Base-by-base conservation (phyloP, 2,888 invertebrate genomes). In the Amphipyra berbera region DNA sequence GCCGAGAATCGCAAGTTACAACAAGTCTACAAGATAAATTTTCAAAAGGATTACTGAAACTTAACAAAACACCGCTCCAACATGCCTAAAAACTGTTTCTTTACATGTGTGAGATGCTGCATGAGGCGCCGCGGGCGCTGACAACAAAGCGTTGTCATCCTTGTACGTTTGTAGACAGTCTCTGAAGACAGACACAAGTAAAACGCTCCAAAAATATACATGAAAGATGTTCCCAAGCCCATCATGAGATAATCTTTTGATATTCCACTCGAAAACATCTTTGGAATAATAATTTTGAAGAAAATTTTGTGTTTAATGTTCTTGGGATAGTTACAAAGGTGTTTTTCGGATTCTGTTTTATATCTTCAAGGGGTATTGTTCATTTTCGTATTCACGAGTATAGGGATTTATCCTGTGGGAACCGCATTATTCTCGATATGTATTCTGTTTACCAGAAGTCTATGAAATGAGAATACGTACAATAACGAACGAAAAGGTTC, bases 71-170 rank as follows among this genome's bases (percentile, higher is more conserved):
- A 46, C 42, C 33, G 53, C 54, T 50, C 45, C 7, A 61, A 48
- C 40, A 58, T 47, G 47, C 27, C 50, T 54, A 62, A 70, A 70
- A 62, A 60, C 12, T 40, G 54, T 69, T 74, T 74, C 57, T 54
- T 66, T 48, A 47, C 53, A 56, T 61, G 44, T 38, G 12, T 45
- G 56, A 54, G 48, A 46, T 13, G 48, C 37, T 55, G 46, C 70
- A 55, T 30, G 56, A 37, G 50, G 14, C 35, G 70, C 70, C 69
- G 44, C 15, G 13, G 63, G 70, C 75, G 44, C 41, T 33, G 44
- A 57, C 68, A 50, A 73, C 70, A 71, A 71, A 71, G 70, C 63
- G 30, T 69, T 74, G 70, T 71, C 75, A 74, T 68, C 62, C 56
- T 9, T 21, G 50, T 15, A 49, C 61, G 59, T 60, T 53, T 60